Evolutionary conservation across 2,113 vertebrate species (phyloP).

Genomic region (Tupaia chinensis): DNA sequence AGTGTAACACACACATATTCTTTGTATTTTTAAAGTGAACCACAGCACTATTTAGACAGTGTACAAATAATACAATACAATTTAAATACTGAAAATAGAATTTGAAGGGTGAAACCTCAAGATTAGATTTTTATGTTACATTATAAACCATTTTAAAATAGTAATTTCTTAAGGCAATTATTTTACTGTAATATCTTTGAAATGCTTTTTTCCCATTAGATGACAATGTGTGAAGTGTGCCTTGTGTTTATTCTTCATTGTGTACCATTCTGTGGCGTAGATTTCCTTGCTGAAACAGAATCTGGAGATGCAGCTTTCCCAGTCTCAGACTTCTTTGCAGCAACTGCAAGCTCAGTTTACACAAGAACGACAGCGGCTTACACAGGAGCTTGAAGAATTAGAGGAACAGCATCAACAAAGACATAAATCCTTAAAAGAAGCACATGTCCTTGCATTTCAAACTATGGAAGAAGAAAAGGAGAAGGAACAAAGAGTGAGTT

Average conservation of each 20-base stretch:
- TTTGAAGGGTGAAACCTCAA: neutral
- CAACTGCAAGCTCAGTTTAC: constrained; percentile 98
- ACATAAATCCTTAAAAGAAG: constrained; percentile 95
- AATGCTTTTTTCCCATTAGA: neutral
- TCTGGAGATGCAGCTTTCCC: constrained; percentile 98
- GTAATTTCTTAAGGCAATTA: neutral
- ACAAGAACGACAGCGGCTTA: constrained; percentile 96
- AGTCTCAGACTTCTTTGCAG: constrained; percentile 97
- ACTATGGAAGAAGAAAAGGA: constrained; percentile 95
- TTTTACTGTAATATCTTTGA: neutral
- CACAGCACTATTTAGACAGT: neutral
- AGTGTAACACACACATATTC: neutral
- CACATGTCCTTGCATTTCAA: constrained; percentile 94
- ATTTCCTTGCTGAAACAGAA: constrained; percentile 98
- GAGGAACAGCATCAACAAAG: constrained; percentile 96
- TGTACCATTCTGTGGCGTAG: constrained; percentile 86
- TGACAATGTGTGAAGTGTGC: neutral
- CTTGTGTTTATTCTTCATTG: constrained; percentile 58
- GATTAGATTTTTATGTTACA: neutral
- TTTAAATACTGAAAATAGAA: constrained; percentile 23
- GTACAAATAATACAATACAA: neutral
- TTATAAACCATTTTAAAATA: neutral
- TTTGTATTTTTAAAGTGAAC: neutral
- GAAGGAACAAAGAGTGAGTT: constrained; percentile 93
- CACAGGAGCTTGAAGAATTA: constrained; percentile 96